Evolutionary conservation across 2,797 vertebrate genomes (phyloP), one percentile per base, ranked within the genome.

Genomic region (Buceros bicornis): DNA sequence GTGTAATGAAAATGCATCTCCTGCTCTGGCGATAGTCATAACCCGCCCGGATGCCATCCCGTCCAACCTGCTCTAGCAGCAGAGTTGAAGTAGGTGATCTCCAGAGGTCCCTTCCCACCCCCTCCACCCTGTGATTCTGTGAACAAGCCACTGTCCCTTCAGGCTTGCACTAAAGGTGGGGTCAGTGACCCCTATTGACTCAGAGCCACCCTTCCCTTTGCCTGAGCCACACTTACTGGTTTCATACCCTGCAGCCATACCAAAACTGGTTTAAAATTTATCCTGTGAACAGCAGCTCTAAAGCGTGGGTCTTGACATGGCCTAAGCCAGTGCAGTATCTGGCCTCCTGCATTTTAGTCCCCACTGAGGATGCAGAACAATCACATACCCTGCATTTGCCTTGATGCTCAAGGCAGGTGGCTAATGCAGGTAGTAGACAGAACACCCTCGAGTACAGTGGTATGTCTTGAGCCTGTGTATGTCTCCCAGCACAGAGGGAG

Each of bases 381-480:
- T 20, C 17, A 14, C 2, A 16, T 2, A 6, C 20, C 11, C 9
- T 5, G 0, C 5, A 7, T 67, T 51, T 62, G 25, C 42, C 82
- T 53, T 26, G 8, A 17, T 48, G 31, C 17, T 51, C 56, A 18
- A 67, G 56, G 35, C 60, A 8, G 4, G 24, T 16, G 26, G 51
- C 60, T 62, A 25, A 18, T 15, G 8, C 33, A 53, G 33, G 43
- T n/a, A 20, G 40, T 14, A 12, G 45, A 20, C 26, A 26, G 29
- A 67, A 56, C 20, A 64, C 12, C 6, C 7, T 26, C 18, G 19
- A 26, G 37, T 5, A 16, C 1, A 12, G n/a, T 19, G n/a, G 8
- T 28, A 47, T 1, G 2, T 13, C 24, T 25, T 37, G 19, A 61
- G 11, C 24, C 35, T 28, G 53, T n/a, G 19, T 16, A 25, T 3